Evolutionary conservation across 1,140 invertebrate genomes (phyloP), one percentile per base, ranked within the genome.

Genomic region (Ericerus pela): DNA sequence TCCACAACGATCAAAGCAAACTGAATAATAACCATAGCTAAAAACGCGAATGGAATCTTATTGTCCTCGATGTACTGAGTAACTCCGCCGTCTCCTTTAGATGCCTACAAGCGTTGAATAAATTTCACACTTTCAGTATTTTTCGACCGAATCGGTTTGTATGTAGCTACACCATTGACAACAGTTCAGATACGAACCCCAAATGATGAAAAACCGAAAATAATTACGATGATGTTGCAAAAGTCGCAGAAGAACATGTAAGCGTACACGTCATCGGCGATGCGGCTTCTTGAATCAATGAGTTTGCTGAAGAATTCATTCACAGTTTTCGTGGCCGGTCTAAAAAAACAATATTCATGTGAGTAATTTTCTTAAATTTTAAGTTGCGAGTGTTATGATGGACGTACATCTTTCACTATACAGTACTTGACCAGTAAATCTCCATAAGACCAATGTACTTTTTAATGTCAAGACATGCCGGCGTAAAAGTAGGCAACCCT

Each of bases 191-290:
- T 24, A 59, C 28, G 12, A 53, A 59, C 58, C 26, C 88, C 89
- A 73, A 99, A 99, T 10, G 91, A 84, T 26, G 86, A 85, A 69
- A 95, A 99, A 51, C 93, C 92, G 72, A 99, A 94, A 41, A 97
- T 86, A 18, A 99, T 78, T 5, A 99, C 88, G 58, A 99, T 78
- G 67, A 99, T 97, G 67, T 96, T 96, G 63, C 97, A 84, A 67
- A 99, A 96, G 70, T 99, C 96, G 68, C 96, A 97, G 51, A 96
- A 77, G 69, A 99, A 99, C 92, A 99, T 98, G 63, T 88, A 85
- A 0, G 94, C 90, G 71, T 99, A 99, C 2, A 98, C 88, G 76
- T 99, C 96, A 1, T 85, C 85, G 38, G 88, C 90, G 33, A 92
- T 79, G 59, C 85, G 76, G 51, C 82, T 82, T 70, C 69, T 78